These are phyloP conservation scores for Trissonchulus latispiculum DNA, from an alignment of 2,888 invertebrate genomes.

Conservation along the genomic window DNA sequence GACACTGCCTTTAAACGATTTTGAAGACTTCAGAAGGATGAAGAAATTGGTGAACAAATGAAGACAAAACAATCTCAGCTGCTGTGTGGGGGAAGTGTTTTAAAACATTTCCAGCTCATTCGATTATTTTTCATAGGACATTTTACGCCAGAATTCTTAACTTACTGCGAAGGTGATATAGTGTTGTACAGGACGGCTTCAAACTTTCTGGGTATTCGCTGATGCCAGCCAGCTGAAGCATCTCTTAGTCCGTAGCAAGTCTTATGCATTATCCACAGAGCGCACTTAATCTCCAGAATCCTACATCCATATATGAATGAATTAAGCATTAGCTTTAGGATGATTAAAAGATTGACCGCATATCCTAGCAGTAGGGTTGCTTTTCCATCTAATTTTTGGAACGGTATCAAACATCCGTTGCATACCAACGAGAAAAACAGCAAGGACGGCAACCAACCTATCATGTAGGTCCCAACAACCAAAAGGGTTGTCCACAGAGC, in stretches of 20 bases:
- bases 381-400: background rate
- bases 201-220: background rate
- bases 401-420: constrained; percentile 47
- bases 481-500: constrained; percentile 56
- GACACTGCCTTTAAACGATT: too few species aligned
- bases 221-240: background rate
- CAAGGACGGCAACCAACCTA: constrained; percentile 57
- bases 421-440: constrained; percentile 53
- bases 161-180: background rate
- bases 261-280: constrained; percentile 34
- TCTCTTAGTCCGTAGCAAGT: background rate
- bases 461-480: constrained; percentile 53
- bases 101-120: too few species aligned
- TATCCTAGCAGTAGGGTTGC: background rate
- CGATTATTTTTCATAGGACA: too few species aligned
- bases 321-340: constrained; percentile 55
- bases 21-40: too few species aligned
- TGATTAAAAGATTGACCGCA: constrained; percentile 12
- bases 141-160: too few species aligned
- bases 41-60: too few species aligned
- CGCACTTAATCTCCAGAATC: constrained; percentile 55
- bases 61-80: too few species aligned
- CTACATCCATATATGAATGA: constrained; percentile 59
- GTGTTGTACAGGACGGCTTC: background rate
- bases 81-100: too few species aligned